Evolutionary conservation across 1,140 invertebrate species (phyloP), one percentile per base, ranked within the genome.

Genomic region (Mycetomoellerius zeteki): DNA sequence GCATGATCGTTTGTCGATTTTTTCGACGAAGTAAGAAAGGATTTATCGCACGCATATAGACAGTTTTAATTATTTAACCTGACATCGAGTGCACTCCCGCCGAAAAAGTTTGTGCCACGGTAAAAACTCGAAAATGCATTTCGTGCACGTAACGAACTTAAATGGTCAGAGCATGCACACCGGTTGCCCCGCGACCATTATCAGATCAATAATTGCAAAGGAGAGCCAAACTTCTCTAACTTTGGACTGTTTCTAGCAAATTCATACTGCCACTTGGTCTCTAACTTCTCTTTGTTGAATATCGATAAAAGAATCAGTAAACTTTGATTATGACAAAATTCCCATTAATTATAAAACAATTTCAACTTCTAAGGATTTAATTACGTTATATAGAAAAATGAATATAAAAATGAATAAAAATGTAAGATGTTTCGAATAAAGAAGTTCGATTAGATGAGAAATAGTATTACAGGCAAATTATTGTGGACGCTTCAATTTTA

Each of bases 81-180:
- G 87, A 86, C 88, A 81, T 76, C 30, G 72, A 85, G 62, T 67
- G 80, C 65, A 33, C 33, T 77, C 71, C 52, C 71, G 60, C 30
- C 65, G 69, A 89, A 89, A 89, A 75, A 86, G 82, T 86, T 89
- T 21, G 47, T 21, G 52, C 72, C 72, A 30, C 43, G 82, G 27
- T 52, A 12, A 73, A 73, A 89, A 89, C 86, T 88, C 62, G 82
- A 81, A 88, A 89, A 60, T 89, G 88, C 78, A 89, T 89, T 86
- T 90, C 89, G 77, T 87, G 89, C 89, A 84, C 56, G 84, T 89
- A 89, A 89, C 87, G 33, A 89, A 90, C 85, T 84, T 87, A 90
- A 89, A 89, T 65, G 72, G 50, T n/a, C 50, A 52, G 85, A 86
- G 86, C 76, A 62, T 89, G 87, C 69, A 88, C 87, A 64, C 75